Evolutionary conservation across 2,797 vertebrate species (phyloP).

Genomic region (Microtus obscurus): DNA sequence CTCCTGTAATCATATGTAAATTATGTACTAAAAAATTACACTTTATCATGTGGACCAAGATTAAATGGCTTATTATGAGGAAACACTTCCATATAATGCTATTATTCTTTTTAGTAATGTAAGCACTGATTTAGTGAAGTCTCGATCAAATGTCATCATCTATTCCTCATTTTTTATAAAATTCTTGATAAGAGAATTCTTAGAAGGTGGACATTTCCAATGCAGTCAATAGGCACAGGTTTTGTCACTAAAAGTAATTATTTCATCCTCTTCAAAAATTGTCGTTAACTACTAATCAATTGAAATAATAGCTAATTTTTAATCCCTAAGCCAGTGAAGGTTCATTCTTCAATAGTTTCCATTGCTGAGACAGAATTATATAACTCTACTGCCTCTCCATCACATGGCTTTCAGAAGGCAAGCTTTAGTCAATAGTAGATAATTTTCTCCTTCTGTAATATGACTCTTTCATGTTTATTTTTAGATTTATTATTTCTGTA

Average conservation of each 20-base stretch:
- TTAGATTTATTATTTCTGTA: background rate
- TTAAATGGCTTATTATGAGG: background rate
- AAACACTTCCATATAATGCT: background rate
- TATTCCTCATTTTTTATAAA: background rate
- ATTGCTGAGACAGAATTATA: background rate
- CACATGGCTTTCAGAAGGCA: background rate
- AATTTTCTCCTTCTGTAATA: background rate
- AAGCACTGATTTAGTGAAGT: background rate
- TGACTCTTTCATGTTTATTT: background rate
- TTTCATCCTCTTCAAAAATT: background rate
- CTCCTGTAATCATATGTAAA: background rate
- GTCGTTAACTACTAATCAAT: background rate
- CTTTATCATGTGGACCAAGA: background rate
- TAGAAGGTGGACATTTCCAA: background rate
- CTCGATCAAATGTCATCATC: background rate
- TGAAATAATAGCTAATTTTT: background rate
- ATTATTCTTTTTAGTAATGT: background rate
- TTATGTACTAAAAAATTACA: background rate
- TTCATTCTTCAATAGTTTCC: background rate
- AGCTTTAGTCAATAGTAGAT: background rate
- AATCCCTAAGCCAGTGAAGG: background rate
- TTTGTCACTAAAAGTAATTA: background rate
- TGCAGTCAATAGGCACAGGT: background rate
- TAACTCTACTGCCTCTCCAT: fast-evolving
- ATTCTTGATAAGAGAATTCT: background rate